Conservation (phyloP, 2,888 invertebrate species). For the Pseudeuparius sepicola region DNA sequence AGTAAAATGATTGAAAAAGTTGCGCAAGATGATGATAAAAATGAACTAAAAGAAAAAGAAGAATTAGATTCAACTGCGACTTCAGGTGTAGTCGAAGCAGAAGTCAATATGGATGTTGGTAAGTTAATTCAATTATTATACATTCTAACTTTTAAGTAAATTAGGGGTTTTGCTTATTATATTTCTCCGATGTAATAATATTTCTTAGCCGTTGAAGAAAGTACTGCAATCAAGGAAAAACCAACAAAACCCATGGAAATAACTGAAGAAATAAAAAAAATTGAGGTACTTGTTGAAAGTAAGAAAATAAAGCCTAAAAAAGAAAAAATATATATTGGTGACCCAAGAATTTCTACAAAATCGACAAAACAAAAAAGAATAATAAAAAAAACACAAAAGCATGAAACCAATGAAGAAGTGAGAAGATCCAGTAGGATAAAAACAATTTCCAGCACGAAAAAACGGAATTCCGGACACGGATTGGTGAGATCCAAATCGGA, state of each 20-base stretch:
- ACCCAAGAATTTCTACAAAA: slow-evolving; percentile 1
- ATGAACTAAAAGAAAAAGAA: background rate
- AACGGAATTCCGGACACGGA: slow-evolving; percentile 54
- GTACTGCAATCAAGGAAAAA: too few relatives aligned
- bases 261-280: background rate
- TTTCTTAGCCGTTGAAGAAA: too few relatives aligned
- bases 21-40: background rate
- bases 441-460: slow-evolving; percentile 60
- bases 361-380: background rate
- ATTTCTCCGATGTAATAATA: too few relatives aligned
- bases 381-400: slow-evolving; percentile 4
- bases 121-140: too few relatives aligned
- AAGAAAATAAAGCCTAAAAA: background rate
- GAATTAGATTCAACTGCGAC: background rate
- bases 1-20: background rate
- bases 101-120: too few relatives aligned
- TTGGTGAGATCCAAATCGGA: slow-evolving; percentile 44
- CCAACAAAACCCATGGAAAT: too few relatives aligned
- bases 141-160: too few relatives aligned
- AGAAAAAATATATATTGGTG: slow-evolving; percentile 1
- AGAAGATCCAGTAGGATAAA: slow-evolving; percentile 67
- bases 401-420: slow-evolving; percentile 36
- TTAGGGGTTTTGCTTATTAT: too few relatives aligned
- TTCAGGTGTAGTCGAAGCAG: too few relatives aligned
- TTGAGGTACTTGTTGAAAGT: background rate